Conservation (phyloP, 2,888 invertebrate species). For the Platycnemis pennipes region DNA sequence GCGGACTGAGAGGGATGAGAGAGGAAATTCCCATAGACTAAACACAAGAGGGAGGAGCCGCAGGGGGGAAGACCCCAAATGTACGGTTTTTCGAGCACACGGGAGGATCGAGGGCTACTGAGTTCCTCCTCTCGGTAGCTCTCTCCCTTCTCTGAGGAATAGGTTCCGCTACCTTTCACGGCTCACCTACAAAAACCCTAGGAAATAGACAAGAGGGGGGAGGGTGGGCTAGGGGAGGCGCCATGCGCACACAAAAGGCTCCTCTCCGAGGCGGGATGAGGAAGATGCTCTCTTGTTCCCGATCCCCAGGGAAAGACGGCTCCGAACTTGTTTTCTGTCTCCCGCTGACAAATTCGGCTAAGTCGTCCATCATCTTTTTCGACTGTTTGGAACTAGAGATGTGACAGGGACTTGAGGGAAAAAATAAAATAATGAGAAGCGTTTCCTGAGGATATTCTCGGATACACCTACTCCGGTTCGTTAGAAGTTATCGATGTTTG, state of each 20-base stretch:
- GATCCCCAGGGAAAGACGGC: background rate
- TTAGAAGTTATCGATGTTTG: constrained; percentile 62
- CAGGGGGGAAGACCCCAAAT: no score
- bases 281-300: background rate
- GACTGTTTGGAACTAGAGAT: constrained; percentile 1
- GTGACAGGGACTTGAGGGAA: constrained; percentile 28
- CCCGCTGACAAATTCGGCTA: constrained; percentile 64
- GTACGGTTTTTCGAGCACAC: constrained; percentile 5
- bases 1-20: background rate
- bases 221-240: background rate
- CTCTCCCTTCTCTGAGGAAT: background rate
- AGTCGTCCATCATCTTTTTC: constrained; percentile 58
- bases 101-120: background rate
- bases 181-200: background rate
- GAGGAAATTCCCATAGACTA: constrained; percentile 38
- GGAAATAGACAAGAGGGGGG: background rate
- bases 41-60: background rate
- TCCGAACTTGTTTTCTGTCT: constrained; percentile 33
- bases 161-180: background rate
- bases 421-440: background rate
- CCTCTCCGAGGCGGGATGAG: background rate
- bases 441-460: constrained; percentile 34
- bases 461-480: background rate
- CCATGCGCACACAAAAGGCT: background rate
- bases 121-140: background rate